phyloP scores from a whole-genome alignment of 2,113 vertebrate genomes.

The Aphelocoma coerulescens region DNA sequence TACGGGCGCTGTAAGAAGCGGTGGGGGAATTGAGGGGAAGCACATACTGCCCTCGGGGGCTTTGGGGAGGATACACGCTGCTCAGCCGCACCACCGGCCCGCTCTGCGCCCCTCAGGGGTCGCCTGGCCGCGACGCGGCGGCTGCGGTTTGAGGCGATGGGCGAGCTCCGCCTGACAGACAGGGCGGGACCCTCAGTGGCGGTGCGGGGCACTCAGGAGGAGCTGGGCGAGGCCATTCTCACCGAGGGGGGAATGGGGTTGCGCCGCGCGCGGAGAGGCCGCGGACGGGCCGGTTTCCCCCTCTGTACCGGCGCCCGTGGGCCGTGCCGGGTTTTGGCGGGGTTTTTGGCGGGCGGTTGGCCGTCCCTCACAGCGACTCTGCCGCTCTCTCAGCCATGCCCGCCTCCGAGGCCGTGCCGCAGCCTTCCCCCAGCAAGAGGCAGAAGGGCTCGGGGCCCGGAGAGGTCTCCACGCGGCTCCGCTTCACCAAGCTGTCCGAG shows the following conservation, averaged over 20 bases:
- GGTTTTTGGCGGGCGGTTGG: background rate
- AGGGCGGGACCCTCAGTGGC: background rate
- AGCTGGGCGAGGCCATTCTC: background rate
- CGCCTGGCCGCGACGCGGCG: rapidly evolving
- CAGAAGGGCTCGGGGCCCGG: background rate
- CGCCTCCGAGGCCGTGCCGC: conserved; percentile 33
- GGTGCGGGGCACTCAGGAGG: background rate
- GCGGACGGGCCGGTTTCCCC: background rate
- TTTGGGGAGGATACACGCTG: rapidly evolving
- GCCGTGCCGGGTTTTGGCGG: background rate
- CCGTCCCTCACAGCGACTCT: background rate
- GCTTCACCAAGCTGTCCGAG: conserved; percentile 85
- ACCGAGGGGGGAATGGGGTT: background rate
- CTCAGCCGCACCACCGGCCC: rapidly evolving
- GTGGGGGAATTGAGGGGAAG: rapidly evolving
- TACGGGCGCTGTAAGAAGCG: background rate
- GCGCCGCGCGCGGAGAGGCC: rapidly evolving
- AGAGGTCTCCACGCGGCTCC: conserved; percentile 9
- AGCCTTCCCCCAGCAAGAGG: conserved; percentile 74
- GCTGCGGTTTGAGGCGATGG: rapidly evolving
- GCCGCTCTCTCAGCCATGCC: conserved; percentile 70
- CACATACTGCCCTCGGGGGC: too few relatives aligned
- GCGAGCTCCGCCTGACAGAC: background rate
- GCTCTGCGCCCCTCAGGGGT: rapidly evolving
- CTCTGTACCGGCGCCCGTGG: background rate